phyloP scores from a whole-genome alignment of 2,113 vertebrate genomes.

The Leptodactylus fuscus region DNA sequence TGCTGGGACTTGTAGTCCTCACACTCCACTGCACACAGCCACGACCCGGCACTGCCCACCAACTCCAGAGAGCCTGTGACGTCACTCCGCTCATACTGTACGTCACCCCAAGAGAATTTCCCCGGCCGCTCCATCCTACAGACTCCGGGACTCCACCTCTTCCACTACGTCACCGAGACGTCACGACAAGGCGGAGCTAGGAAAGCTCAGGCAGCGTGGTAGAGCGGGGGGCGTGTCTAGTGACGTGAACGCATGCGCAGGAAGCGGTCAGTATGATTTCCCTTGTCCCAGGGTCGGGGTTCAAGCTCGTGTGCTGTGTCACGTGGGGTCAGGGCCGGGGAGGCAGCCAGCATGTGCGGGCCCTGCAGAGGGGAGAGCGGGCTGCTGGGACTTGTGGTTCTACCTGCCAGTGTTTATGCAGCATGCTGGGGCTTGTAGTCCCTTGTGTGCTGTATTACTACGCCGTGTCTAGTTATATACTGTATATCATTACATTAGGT shows the following conservation, averaged over 20 bases:
- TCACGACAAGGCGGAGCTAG: neutral
- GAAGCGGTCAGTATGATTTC: neutral
- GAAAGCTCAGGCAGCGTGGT: neutral
- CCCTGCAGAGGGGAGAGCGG: too few species aligned
- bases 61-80: neutral
- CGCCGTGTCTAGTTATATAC: too few species aligned
- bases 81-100: neutral
- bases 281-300: neutral
- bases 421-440: neutral
- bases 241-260: constrained; percentile 11
- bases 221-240: neutral
- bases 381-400: neutral
- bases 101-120: neutral
- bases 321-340: too few species aligned
- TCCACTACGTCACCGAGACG: neutral
- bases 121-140: too few species aligned
- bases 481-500: too few species aligned
- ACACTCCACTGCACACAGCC: too few species aligned
- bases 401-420: neutral
- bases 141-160: neutral
- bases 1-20: too few species aligned
- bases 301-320: neutral
- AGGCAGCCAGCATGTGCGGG: too few species aligned
- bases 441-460: too few species aligned
- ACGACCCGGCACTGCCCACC: neutral